phyloP scores from a whole-genome alignment of 2,888 invertebrate genomes.

The Caenorhabditis becei region DNA sequence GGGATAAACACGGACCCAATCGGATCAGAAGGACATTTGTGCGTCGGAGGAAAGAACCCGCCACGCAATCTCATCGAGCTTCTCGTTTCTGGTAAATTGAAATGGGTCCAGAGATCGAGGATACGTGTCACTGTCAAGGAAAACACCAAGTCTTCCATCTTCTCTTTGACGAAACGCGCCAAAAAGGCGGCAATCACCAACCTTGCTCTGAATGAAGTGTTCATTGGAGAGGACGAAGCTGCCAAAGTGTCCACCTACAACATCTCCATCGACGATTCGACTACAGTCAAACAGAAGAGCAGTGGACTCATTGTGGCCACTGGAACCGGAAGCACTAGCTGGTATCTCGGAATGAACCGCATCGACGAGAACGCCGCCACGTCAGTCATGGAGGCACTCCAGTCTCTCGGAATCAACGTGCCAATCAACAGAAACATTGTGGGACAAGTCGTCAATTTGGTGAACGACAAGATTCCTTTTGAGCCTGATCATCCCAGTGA shows the following conservation, averaged over 20 bases:
- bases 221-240: slow-evolving; percentile 95
- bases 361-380: slow-evolving; percentile 64
- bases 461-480: slow-evolving; percentile 68
- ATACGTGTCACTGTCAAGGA: slow-evolving; percentile 89
- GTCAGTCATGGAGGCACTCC: slow-evolving; percentile 64
- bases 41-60: slow-evolving; percentile 77
- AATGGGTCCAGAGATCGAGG: slow-evolving; percentile 90
- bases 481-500: slow-evolving; percentile 68
- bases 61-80: slow-evolving; percentile 82
- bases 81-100: slow-evolving; percentile 85
- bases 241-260: slow-evolving; percentile 85
- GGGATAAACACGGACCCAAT: slow-evolving; percentile 80
- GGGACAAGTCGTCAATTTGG: slow-evolving; percentile 53
- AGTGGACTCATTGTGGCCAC: slow-evolving; percentile 96
- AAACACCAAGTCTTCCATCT: slow-evolving; percentile 81
- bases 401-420: slow-evolving; percentile 62
- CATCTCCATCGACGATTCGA: slow-evolving; percentile 85
- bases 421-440: slow-evolving; percentile 51
- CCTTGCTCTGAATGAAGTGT: slow-evolving; percentile 97
- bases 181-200: slow-evolving; percentile 84
- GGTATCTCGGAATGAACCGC: slow-evolving; percentile 84
- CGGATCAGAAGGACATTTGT: slow-evolving; percentile 80
- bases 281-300: slow-evolving; percentile 92
- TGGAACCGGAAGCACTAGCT: slow-evolving; percentile 97
- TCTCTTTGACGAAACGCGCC: slow-evolving; percentile 41